Conservation (phyloP, 2,113 vertebrate genomes). For the Silurus asotus region DNA sequence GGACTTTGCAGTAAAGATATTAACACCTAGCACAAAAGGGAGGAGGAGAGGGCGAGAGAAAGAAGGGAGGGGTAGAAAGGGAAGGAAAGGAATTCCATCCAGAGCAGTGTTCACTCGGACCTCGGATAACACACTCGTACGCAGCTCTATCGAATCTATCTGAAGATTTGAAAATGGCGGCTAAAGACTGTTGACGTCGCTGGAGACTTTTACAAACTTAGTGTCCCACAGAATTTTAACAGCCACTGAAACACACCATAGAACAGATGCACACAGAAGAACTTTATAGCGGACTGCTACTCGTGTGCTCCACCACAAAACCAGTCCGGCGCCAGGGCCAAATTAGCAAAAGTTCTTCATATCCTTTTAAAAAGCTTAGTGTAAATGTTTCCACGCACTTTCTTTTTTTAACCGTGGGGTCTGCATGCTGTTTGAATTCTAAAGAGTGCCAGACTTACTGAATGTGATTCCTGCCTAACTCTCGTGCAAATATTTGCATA, state of each 20-base stretch:
- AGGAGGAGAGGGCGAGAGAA: neutral
- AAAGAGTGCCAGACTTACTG: neutral
- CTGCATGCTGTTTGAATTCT: neutral
- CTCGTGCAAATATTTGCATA: neutral
- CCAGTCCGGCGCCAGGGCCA: neutral
- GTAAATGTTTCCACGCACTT: neutral
- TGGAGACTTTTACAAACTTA: neutral
- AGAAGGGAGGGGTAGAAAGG: neutral
- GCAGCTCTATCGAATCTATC: neutral
- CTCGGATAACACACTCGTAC: too few relatives aligned
- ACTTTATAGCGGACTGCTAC: neutral
- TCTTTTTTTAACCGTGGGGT: neutral
- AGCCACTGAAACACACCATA: neutral
- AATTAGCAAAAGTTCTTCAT: neutral
- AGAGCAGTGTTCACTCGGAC: neutral
- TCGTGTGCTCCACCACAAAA: neutral
- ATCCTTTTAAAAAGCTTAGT: neutral
- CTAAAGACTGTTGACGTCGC: neutral
- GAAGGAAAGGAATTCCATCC: slow-evolving; percentile 40
- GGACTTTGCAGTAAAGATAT: slow-evolving; percentile 49
- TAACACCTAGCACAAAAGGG: slow-evolving; percentile 50
- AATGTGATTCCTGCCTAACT: neutral
- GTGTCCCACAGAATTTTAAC: neutral
- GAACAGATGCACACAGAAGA: neutral
- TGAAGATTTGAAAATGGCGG: neutral